Evolutionary conservation across 2,113 vertebrate genomes (phyloP).

Genomic region (Stegostoma tigrinum): DNA sequence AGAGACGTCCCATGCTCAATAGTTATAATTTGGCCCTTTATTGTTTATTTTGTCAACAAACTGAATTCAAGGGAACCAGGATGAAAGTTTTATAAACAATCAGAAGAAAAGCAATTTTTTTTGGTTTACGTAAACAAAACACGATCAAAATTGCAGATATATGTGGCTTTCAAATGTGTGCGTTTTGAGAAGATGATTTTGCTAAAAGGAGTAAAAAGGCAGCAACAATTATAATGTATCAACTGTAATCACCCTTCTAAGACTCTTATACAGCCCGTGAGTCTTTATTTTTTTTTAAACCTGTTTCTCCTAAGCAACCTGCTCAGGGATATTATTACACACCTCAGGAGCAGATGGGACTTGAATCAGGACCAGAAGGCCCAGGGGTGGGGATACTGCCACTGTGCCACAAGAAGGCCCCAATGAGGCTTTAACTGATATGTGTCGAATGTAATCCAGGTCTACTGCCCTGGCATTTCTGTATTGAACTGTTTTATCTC

Average conservation of each 20-base stretch:
- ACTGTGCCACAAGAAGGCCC: too few relatives aligned
- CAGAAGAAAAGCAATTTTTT: not conserved
- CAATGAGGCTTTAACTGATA: not conserved
- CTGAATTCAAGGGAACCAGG: not conserved
- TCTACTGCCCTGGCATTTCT: not conserved
- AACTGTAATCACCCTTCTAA: not conserved
- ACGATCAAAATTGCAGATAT: not conserved
- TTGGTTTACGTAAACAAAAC: not conserved
- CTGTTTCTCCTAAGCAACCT: too few relatives aligned
- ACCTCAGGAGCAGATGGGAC: too few relatives aligned
- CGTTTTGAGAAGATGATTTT: not conserved
- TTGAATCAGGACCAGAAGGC: too few relatives aligned
- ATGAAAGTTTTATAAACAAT: not conserved
- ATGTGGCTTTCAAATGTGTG: not conserved
- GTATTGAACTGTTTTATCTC: not conserved
- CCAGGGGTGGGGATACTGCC: too few relatives aligned
- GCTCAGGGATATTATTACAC: too few relatives aligned
- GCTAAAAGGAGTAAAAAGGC: not conserved
- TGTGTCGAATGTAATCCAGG: not conserved
- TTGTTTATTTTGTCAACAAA: not conserved
- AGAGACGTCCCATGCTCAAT: not conserved
- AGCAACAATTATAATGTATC: not conserved
- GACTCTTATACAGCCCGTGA: not conserved
- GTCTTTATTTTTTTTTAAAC: not conserved
- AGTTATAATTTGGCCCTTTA: not conserved